A percentile compares a stretch with the other conserved stretches of the same genome.
These are phyloP conservation scores for Aleiodes testaceus DNA, from an alignment of 2,888 invertebrate genomes.

Conservation along the genomic window DNA sequence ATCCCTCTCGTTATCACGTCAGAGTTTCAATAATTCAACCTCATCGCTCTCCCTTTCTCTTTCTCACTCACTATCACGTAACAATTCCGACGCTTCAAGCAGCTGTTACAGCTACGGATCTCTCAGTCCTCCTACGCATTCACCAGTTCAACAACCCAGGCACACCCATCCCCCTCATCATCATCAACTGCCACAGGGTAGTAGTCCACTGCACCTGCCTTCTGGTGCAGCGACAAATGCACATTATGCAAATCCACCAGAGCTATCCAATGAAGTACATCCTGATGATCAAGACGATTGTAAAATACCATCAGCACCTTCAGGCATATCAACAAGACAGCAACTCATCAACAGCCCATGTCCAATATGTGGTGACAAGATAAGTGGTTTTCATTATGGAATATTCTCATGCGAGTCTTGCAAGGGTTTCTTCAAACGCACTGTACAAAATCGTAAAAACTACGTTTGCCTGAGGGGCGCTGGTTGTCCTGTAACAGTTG, in stretches of 20 bases:
- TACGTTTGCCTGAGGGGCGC: slow-evolving; percentile 94
- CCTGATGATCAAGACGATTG: slow-evolving; percentile 59
- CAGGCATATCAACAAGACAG: slow-evolving; percentile 87
- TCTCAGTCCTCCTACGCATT: slow-evolving; percentile 81
- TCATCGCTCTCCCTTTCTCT: slow-evolving; percentile 76
- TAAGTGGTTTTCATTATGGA: slow-evolving; percentile 97
- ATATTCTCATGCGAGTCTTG: slow-evolving; percentile 98
- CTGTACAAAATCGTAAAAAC: slow-evolving; percentile 98
- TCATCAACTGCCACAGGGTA: slow-evolving; percentile 71
- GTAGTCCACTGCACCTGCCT: slow-evolving; percentile 75
- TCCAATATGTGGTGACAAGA: slow-evolving; percentile 96
- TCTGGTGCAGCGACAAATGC: slow-evolving; percentile 54
- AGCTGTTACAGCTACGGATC: slow-evolving; percentile 89
- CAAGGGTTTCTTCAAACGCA: slow-evolving; percentile 98
- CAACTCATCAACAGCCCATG: slow-evolving; percentile 95
- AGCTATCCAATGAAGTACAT: slow-evolving; percentile 62
- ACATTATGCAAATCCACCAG: slow-evolving; percentile 63
- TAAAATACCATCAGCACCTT: slow-evolving; percentile 75
- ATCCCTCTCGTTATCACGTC: slow-evolving; percentile 68
- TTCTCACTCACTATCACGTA: slow-evolving; percentile 89
- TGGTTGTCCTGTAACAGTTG: slow-evolving; percentile 92
- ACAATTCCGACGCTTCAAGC: slow-evolving; percentile 93
- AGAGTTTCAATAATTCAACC: slow-evolving; percentile 71
- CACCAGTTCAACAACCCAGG: slow-evolving; percentile 82
- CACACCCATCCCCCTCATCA: slow-evolving; percentile 71